Evolutionary conservation across 2,113 vertebrate genomes (phyloP).

Genomic region (Emberiza fucata): DNA sequence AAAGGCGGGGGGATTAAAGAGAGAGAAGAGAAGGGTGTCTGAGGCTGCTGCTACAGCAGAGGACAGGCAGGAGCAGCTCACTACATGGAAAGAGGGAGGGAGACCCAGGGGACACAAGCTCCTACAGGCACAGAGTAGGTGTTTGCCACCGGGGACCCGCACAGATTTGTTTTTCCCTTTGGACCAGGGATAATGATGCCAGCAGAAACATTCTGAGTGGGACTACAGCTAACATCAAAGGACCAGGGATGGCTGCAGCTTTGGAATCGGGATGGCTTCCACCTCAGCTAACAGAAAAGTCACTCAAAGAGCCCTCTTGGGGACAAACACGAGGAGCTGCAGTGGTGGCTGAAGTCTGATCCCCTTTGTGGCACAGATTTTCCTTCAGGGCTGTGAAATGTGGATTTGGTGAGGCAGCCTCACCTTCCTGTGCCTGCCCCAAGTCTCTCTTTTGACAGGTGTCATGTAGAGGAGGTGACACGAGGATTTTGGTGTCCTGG

Average conservation of each 20-base stretch:
- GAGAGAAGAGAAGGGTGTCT: not conserved
- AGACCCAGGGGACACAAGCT: not conserved
- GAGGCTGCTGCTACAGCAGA: not conserved
- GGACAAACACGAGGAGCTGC: not conserved
- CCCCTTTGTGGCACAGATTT: not conserved
- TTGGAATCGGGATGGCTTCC: not conserved
- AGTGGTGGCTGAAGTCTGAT: fast-evolving
- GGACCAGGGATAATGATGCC: not conserved
- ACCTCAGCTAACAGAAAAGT: not conserved
- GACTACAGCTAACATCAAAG: not conserved
- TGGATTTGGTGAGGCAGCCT: fast-evolving
- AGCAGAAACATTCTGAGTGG: not conserved
- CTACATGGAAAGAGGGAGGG: not conserved
- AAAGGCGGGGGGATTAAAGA: not conserved
- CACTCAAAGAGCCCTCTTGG: not conserved
- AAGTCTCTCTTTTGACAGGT: not conserved
- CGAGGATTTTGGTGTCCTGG: fast-evolving
- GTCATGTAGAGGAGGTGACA: fast-evolving
- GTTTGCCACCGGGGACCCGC: not conserved
- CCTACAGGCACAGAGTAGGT: not conserved
- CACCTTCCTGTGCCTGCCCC: not conserved
- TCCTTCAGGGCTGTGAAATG: not conserved
- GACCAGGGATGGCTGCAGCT: not conserved
- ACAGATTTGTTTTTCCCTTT: fast-evolving
- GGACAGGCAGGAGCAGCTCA: not conserved